Percentiles rank a stretch among this genome's conserved stretches.
These are phyloP conservation scores for Colossoma macropomum DNA, from an alignment of 2,113 vertebrate genomes.

Conservation along the genomic window DNA sequence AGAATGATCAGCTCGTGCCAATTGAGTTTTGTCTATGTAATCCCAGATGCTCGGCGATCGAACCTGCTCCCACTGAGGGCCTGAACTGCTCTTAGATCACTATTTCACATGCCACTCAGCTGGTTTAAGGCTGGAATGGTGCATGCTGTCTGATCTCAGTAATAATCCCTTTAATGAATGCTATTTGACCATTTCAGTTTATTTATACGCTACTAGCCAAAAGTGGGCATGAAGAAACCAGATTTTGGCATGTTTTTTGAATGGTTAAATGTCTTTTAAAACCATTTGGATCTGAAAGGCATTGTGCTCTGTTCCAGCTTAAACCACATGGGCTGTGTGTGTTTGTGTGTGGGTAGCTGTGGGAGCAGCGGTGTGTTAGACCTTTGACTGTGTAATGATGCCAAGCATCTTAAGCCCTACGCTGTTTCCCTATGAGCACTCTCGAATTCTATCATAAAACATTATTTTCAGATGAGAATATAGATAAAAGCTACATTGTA, in stretches of 20 bases:
- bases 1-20: constrained; percentile 63
- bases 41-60: constrained; percentile 43
- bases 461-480: constrained; percentile 29
- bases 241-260: constrained; percentile 12
- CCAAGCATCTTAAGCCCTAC: constrained; percentile 46
- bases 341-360: background rate
- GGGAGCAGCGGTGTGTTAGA: constrained; percentile 42
- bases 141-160: constrained; percentile 11
- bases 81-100: constrained; percentile 22
- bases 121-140: constrained; percentile 31
- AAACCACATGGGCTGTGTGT: constrained; percentile 13
- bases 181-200: constrained; percentile 7
- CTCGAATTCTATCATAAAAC: constrained; percentile 21
- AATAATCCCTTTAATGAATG: constrained; percentile 53
- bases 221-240: constrained; percentile 39
- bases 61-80: constrained; percentile 1
- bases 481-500: constrained; percentile 31
- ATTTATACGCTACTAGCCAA: constrained; percentile 53
- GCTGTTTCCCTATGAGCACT: background rate
- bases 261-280: background rate
- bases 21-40: constrained; percentile 60
- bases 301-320: constrained; percentile 20
- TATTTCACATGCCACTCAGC: background rate
- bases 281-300: constrained; percentile 25
- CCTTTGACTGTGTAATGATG: constrained; percentile 52